Base-by-base conservation (phyloP, 2,797 vertebrate genomes). In the Lepilemur septentrionalis region DNA sequence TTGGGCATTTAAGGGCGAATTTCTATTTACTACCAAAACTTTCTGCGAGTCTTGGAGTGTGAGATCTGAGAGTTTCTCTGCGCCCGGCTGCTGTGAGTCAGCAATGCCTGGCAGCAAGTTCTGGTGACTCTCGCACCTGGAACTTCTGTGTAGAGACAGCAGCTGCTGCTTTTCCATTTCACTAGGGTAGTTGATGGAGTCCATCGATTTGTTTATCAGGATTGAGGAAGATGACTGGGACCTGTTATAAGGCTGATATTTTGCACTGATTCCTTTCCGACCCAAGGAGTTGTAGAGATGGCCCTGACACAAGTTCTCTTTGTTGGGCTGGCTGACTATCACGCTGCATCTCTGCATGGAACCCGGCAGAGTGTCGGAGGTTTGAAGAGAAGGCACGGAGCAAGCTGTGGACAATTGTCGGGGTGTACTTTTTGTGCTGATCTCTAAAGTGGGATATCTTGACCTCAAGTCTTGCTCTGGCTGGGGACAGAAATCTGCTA, bases 41-140 rank as follows among this genome's bases (percentile, higher is more conserved):
- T 99, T 99, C 70, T 99, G 99, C 5, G 99, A 99, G 93, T 99
- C 99, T 41, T 99, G 99, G 91, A 99, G 98, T 46, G 99, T 99
- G 97, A 99, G 98, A 81, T 99, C 99, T 0, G 99, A 99, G 75
- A 96, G 97, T 92, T 98, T 98, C 79, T 99, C 99, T 50, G 97
- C 87, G 8, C 98, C 98, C 98, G 99, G 99, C 20, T 98, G 99
- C 76, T 98, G 98, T 0, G 5, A 72, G 85, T 98, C 98, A 0
- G 95, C 41, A 35, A 81, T 1, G 7, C 87, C 63, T 0, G 61
- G 59, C 0, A 59, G 93, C n/a, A 97, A 76, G 38, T 69, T 97
- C 76, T 98, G 98, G 87, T 94, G 97, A 73, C 95, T 98, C 50
- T 97, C 98, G 81, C 97, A 98, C 95, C 97, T 97, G 30, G 84